Base-by-base conservation (phyloP, 2,797 vertebrate species). In the Cynopterus sphinx region DNA sequence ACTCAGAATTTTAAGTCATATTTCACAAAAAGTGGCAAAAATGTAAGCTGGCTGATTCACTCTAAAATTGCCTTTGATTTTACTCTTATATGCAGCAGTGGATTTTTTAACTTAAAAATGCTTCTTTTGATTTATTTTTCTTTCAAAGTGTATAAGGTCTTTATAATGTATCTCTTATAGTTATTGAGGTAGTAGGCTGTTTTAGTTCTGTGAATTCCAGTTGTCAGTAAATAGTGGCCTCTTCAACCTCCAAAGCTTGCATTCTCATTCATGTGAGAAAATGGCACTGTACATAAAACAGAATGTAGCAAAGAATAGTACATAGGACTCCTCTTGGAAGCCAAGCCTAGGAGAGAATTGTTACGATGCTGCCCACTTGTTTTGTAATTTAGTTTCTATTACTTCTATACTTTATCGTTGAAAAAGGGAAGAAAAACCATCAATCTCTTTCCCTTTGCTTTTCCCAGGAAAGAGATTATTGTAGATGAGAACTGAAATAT, bases 321-420 rank as follows among this genome's bases (percentile, higher is more conserved):
- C 0, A 0, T 5, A 9, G 41, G 36, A 46, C 15, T 4, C 0
- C 7, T 49, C 46, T 49, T 49, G n/a, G 67, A 31, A 5, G 19
- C 74, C 49, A 3, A 33, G 46, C 31, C 13, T 6, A 9, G 77
- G 19, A 21, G 21, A 28, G 39, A 41, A 33, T 46, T 7, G 0
- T 49, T 8, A 21, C 5, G 24, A 19, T 13, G 13, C 28, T 21
- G 0, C 63, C 61, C 43, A 24, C 41, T 31, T 21, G 13, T 13
- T 33, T 65, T 31, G 41, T 61, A 16, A 53, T 61, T 53, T 19
- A 26, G 1, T 39, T 46, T 12, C 36, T 61, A 10, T 46, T n/a
- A 15, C 36, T 83, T 55, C 13, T 3, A 0, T 68, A 13, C 70
- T 83, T 41, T 15, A 0, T 36, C 41, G 9, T 43, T n/a, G 17